Base-by-base conservation (phyloP, 2,113 vertebrate species). In the Salminus brasiliensis region DNA sequence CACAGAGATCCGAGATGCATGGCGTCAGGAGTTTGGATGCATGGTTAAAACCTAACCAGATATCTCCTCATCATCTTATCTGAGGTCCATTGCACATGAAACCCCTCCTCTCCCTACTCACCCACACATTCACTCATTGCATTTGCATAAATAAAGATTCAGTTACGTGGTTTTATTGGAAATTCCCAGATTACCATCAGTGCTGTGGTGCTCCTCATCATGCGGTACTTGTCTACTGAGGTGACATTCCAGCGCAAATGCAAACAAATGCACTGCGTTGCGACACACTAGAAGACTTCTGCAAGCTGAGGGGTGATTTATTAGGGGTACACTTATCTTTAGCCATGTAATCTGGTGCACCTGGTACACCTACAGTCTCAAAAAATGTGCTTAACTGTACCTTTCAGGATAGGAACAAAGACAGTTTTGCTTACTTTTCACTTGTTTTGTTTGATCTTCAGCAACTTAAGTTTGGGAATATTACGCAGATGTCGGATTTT, bases 1-100 rank as follows among this genome's bases (percentile, higher is more conserved):
- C 68, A 21, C 67, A 83, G 53, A 53, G 21, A 60, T 30, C 36
- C 21, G n/a, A n/a, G n/a, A n/a, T n/a, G n/a, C n/a, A 12, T 76
- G 60, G 70, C 39, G 8, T 63, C 63, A 65, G 68, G 36, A 57
- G 57, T 5, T 23, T 71, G 63, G 41, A 70, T 77, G 41, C 41
- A 47, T 78, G 70, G 87, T 90, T 88, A 80, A 88, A 87, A 66
- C 83, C 68, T 85, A 89, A 88, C 85, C 80, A 85, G 76, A 79
- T 81, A 55, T 78, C 65, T 47, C 72, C n/a, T 30, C 18, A 12
- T 13, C 49, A 69, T 53, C 53, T 75, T 57, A 72, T 67, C 70
- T 77, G 6, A 57, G 39, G 39, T 30, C 49, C 16, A 83, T 73
- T 74, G 65, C 70, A 53, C 45, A 71, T 43, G 63, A 78, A 68